These are phyloP conservation scores for Eurois occulta DNA, from an alignment of 2,888 invertebrate species.

Conservation along the genomic window DNA sequence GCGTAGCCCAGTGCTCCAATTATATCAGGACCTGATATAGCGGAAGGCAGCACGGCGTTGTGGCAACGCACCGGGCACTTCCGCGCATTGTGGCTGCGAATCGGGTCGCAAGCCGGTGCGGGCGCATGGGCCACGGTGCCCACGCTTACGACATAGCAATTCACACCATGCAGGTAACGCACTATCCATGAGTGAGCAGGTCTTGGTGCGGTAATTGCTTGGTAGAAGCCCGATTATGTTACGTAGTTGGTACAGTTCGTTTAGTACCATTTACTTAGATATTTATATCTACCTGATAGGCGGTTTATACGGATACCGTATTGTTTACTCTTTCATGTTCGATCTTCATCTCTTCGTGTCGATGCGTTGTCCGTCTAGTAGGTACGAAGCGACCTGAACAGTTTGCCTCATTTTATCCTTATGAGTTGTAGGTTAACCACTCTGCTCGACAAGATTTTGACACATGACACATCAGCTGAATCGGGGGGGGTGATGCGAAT, in stretches of 20 bases:
- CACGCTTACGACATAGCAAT: conserved; percentile 66
- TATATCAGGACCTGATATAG: conserved; percentile 71
- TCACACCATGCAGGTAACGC: conserved; percentile 53
- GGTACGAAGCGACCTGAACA: neutral
- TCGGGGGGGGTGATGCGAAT: too few species aligned
- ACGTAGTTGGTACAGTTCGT: neutral
- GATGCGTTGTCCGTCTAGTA: neutral
- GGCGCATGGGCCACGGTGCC: conserved; percentile 17
- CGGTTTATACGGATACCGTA: neutral
- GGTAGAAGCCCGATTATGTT: conserved; percentile 13
- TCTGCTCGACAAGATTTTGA: too few species aligned
- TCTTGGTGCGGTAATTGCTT: conserved; percentile 31
- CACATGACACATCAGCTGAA: too few species aligned
- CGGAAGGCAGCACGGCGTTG: conserved; percentile 75
- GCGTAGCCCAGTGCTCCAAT: conserved; percentile 43
- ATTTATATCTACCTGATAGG: neutral
- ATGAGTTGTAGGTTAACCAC: neutral
- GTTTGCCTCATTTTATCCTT: neutral
- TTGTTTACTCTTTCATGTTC: neutral
- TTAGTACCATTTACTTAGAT: neutral
- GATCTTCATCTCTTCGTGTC: neutral
- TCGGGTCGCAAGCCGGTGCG: conserved; percentile 67
- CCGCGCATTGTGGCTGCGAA: conserved; percentile 82
- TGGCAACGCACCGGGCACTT: conserved; percentile 70
- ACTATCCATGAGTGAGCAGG: conserved; percentile 42